Conservation (phyloP, 1,140 invertebrate species). For the Conus betulinus region DNA sequence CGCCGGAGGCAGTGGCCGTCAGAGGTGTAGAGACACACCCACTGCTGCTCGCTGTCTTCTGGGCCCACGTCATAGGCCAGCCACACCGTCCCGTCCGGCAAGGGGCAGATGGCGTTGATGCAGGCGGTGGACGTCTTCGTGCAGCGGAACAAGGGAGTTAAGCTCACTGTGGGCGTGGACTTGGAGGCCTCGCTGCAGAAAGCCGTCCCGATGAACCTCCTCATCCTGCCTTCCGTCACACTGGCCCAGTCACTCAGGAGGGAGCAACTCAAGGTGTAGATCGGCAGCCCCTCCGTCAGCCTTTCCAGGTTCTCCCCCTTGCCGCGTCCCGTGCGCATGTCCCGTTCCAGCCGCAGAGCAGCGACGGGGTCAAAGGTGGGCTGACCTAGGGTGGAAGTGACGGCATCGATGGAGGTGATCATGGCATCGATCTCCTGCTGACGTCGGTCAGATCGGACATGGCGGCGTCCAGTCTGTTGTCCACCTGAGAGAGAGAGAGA, state of each 20-base stretch:
- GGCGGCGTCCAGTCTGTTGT: not conserved
- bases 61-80: not conserved
- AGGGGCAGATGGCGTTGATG: conserved; percentile 26
- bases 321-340: conserved; percentile 23
- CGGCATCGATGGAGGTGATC: not conserved
- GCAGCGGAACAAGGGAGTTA: not conserved
- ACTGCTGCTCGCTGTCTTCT: not conserved
- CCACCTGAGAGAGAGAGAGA: not conserved
- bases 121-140: not conserved
- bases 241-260: not conserved
- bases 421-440: not conserved
- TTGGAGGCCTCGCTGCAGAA: not conserved
- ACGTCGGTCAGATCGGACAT: not conserved
- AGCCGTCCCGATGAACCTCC: not conserved
- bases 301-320: conserved; percentile 27
- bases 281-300: conserved; percentile 24
- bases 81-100: conserved; percentile 28
- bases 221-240: not conserved
- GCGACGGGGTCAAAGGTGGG: not conserved
- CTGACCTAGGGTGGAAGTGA: not conserved
- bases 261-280: not conserved
- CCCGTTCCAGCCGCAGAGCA: not conserved
- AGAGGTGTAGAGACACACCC: conserved; percentile 5
- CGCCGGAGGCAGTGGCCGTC: not conserved
- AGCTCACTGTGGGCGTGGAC: not conserved